Evolutionary conservation across 2,797 vertebrate species (phyloP).

Genomic region (Hydrolagus colliei): DNA sequence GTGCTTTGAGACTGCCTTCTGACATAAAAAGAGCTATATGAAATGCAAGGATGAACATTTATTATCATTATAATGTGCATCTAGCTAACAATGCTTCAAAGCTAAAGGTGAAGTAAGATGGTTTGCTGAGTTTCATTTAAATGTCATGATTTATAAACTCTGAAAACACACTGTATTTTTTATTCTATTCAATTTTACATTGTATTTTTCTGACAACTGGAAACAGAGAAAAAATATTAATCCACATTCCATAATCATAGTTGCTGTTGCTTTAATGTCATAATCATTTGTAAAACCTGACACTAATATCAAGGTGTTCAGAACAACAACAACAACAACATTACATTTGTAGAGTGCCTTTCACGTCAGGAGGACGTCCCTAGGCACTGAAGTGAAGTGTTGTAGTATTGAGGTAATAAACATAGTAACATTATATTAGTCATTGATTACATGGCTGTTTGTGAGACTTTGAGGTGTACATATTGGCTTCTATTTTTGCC

Average conservation of each 20-base stretch:
- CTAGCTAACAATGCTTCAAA: conserved; percentile 20
- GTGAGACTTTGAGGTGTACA: too few relatives aligned
- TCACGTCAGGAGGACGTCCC: neutral
- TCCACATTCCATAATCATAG: neutral
- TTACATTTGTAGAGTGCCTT: neutral
- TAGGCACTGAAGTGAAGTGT: too few relatives aligned
- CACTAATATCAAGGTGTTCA: neutral
- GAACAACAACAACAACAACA: neutral
- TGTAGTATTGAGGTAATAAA: too few relatives aligned
- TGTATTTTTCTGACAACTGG: neutral
- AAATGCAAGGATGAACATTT: too few relatives aligned
- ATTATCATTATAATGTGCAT: too few relatives aligned
- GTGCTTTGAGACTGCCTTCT: too few relatives aligned
- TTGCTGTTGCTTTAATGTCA: too few relatives aligned
- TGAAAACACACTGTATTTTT: neutral
- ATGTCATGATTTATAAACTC: conserved; percentile 16
- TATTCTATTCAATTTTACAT: neutral
- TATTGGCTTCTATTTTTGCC: too few relatives aligned
- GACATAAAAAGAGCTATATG: too few relatives aligned
- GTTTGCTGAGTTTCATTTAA: conserved; percentile 9
- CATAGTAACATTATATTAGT: too few relatives aligned
- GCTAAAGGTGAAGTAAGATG: neutral
- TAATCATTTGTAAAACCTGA: neutral
- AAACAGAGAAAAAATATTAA: neutral
- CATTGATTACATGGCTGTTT: too few relatives aligned